Evolutionary conservation across 2,797 vertebrate species (phyloP), one percentile per base, ranked within the genome.

Genomic region (Bryconaethiops microstoma): DNA sequence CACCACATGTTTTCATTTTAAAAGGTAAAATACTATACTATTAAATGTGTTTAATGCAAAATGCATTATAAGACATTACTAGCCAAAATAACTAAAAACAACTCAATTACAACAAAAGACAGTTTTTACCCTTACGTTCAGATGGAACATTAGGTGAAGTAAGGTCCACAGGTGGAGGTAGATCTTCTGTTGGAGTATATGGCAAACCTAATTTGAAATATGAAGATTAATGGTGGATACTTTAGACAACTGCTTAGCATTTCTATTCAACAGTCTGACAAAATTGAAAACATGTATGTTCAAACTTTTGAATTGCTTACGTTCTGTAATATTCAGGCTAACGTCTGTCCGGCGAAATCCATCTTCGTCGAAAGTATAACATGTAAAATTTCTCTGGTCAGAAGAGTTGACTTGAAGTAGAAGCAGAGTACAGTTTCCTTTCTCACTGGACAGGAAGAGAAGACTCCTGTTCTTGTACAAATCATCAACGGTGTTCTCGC

Each of bases 381-480:
- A 93, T 21, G 0, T 65, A 83, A 90, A 93, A 1, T 0, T 0
- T 9, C 86, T 80, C 1, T 25, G 1, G 74, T 93, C 89, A 0
- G 2, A 1, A 0, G 0, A 0, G 25, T 35, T 86, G 74, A 91
- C 21, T 10, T 86, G 82, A 1, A 0, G 63, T 2, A 93, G 70
- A 5, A 39, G 73, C 48, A 93, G 0, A 2, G 90, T 90, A 74
- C 92, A 92, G 83, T 91, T 75, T 0, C 0, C 50, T 0, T 8
- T 48, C 5, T 78, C 21, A 0, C 12, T 5, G 0, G 0, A 0
- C 7, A 42, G 0, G 70, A 86, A 84, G 8, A 40, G 19, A 8
- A 64, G 0, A 0, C 7, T 73, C 39, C 85, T 86, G 42, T 7
- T 3, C 3, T 8, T 5, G 65, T 85, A 90, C 0, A 0, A 5